Evolutionary conservation across 1,140 invertebrate genomes (phyloP).

Genomic region (Brachionus sp.): DNA sequence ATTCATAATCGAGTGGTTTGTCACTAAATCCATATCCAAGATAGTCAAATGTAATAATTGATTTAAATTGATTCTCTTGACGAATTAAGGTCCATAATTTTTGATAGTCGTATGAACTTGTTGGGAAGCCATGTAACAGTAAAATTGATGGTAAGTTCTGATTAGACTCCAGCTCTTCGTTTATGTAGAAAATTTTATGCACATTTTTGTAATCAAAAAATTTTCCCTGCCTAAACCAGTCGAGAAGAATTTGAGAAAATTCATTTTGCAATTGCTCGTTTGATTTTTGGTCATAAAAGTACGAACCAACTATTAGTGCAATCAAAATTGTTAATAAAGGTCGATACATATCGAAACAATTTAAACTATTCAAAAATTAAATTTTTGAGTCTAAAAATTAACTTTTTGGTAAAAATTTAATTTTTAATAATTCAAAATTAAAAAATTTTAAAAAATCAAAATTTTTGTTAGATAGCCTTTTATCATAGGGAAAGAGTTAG

Average conservation of each 20-base stretch:
- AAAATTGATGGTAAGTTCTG: slow-evolving; percentile 48
- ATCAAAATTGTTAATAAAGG: background rate
- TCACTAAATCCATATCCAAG: slow-evolving; percentile 58
- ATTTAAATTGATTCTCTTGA: slow-evolving; percentile 50
- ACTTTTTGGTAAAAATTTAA: no score
- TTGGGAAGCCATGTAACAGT: slow-evolving; percentile 58
- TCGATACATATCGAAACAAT: no score
- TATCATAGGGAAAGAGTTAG: no score
- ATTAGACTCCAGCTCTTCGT: background rate
- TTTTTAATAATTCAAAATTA: no score
- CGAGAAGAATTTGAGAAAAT: background rate
- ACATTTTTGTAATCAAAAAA: slow-evolving; percentile 10
- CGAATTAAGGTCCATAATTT: slow-evolving; percentile 45
- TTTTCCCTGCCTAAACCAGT: slow-evolving; percentile 5
- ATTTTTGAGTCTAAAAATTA: no score
- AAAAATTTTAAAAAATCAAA: no score
- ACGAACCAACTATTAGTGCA: background rate
- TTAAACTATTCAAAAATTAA: no score
- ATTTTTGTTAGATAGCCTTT: no score
- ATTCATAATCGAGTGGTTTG: slow-evolving; percentile 56
- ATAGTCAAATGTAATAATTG: slow-evolving; percentile 55
- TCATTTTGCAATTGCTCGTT: background rate
- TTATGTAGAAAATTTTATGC: slow-evolving; percentile 31
- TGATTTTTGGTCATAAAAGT: background rate
- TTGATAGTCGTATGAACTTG: slow-evolving; percentile 56